Evolutionary conservation across 2,888 invertebrate genomes (phyloP), one percentile per base, ranked within the genome.

Genomic region (Antheraea yamamai): DNA sequence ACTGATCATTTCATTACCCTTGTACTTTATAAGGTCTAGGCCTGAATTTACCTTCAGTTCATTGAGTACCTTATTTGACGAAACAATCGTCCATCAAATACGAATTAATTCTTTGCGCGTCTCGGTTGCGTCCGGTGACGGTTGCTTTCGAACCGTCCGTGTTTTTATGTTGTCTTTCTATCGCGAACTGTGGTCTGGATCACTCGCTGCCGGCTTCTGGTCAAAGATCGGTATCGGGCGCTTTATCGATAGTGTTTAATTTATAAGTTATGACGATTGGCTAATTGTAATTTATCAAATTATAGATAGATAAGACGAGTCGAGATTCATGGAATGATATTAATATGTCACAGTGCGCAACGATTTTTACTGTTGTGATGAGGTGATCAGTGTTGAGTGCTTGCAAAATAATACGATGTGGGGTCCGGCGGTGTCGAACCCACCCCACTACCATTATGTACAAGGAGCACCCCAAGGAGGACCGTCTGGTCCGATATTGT

Each of bases 31-130:
- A 18, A 80, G 78, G 80, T 77, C 82, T 79, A 84, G 81, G 78
- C 80, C 81, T 82, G 82, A 80, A 83, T 86, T 84, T 82, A 82
- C 83, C 82, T 86, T 79, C 82, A 83, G 85, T 87, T 87, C 86
- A 85, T 87, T 87, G 85, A 85, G 78, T 81, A 85, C 92, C 91
- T 88, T 91, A 88, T 91, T 88, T 78, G 89, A 88, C 84, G 83
- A 87, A 91, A 92, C 92, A 91, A 93, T 93, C 87, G 94, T 89
- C 88, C 88, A 91, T 92, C 90, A 90, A 90, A 87, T 83, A 85
- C 85, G 85, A 91, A 93, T 95, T 94, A 92, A 94, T 94, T 94
- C 94, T 88, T 87, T 82, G 87, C 92, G 91, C 94, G 94, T 94
- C 89, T 87, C 87, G 83, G 84, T 87, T 83, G 91, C 92, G 92